A percentile compares a stretch with the other conserved stretches of the same genome.
phyloP scores from a whole-genome alignment of 2,113 vertebrate genomes.

The Nothoprocta perdicaria region DNA sequence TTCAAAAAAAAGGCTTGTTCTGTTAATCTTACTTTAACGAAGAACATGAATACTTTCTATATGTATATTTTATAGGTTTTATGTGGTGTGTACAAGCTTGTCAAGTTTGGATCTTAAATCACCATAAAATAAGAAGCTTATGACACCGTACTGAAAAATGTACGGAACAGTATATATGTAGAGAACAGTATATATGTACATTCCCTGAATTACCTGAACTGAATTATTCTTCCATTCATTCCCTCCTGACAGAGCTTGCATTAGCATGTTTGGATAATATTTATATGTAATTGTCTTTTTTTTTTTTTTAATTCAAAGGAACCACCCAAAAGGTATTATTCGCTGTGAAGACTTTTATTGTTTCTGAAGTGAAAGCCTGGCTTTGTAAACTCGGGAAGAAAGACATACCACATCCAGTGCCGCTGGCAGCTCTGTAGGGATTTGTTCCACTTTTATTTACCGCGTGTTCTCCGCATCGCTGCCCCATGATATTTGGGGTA shows the following conservation, averaged over 20 bases:
- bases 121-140: slow-evolving; percentile 14
- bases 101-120: slow-evolving; percentile 22
- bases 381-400: slow-evolving; percentile 5
- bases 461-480: not conserved
- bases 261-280: slow-evolving; percentile 13
- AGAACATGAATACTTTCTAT: not conserved
- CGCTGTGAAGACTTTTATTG: not conserved
- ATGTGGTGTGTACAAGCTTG: not conserved
- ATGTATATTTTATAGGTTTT: not conserved
- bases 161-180: too few relatives aligned
- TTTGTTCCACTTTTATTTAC: slow-evolving; percentile 62
- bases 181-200: not conserved
- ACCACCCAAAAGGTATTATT: not conserved
- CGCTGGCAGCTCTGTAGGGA: slow-evolving; percentile 9
- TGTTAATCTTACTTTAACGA: not conserved
- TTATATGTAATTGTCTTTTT: not conserved
- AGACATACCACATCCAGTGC: not conserved
- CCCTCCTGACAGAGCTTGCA: not conserved
- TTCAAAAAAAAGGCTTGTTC: not conserved
- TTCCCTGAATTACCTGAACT: slow-evolving; percentile 11
- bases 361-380: slow-evolving; percentile 36
- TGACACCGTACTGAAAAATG: not conserved
- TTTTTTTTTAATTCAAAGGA: not conserved
- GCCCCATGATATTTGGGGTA: not conserved
- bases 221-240: not conserved